These are phyloP conservation scores for Spongia lamella DNA, from an alignment of 37 sponge, comb jelly and placozoan species.

Conservation along the genomic window DNA sequence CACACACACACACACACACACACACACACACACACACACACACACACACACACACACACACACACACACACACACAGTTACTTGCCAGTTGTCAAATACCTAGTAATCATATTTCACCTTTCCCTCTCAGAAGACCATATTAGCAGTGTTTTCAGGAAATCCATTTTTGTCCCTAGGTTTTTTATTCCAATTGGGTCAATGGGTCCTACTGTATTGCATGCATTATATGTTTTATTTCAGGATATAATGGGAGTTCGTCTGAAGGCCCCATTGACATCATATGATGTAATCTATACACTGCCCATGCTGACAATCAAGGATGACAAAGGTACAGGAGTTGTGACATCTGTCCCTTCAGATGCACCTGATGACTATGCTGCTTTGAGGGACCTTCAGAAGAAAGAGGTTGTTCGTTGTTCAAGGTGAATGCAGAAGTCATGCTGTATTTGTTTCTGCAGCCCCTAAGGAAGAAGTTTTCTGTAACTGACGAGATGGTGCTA, in stretches of 20 bases:
- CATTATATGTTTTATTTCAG: conserved; percentile 3
- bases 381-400: conserved; percentile 93
- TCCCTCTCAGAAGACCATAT: too few species aligned
- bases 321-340: conserved; percentile 98
- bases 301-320: conserved; percentile 98
- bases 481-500: conserved; percentile 94
- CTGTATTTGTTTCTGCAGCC: conserved; percentile 44
- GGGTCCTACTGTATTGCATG: too few species aligned
- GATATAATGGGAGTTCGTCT: conserved; percentile 95
- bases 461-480: conserved; percentile 87
- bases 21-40: too few species aligned
- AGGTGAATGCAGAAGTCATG: background rate
- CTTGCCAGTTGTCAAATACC: too few species aligned
- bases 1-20: too few species aligned
- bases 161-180: too few species aligned
- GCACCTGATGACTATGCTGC: conserved; percentile 98
- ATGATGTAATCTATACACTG: conserved; percentile 89
- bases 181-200: too few species aligned
- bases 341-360: conserved; percentile 99
- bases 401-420: conserved; percentile 43
- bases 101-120: too few species aligned
- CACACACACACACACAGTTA: too few species aligned
- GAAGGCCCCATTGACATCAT: conserved; percentile 89
- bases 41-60: too few species aligned
- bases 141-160: too few species aligned